Evolutionary conservation across 2,113 vertebrate genomes (phyloP).

Genomic region (Rhea americana): DNA sequence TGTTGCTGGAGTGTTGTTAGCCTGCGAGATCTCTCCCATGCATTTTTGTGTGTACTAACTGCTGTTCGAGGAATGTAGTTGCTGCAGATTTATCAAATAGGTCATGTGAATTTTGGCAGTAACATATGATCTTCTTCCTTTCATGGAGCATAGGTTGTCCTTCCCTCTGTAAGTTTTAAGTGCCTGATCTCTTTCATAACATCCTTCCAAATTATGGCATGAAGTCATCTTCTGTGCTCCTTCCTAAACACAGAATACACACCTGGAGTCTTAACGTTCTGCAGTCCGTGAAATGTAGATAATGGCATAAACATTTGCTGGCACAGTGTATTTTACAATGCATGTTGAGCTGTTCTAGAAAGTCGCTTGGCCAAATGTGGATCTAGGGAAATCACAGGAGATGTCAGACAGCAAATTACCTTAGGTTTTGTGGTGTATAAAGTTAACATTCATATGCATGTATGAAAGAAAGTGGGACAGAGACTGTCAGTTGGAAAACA

Average conservation of each 20-base stretch:
- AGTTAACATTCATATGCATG: background rate
- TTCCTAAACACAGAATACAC: background rate
- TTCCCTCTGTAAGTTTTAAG: background rate
- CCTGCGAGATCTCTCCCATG: background rate
- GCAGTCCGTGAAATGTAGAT: background rate
- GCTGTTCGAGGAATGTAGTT: background rate
- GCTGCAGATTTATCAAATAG: constrained; percentile 20
- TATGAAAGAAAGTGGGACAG: background rate
- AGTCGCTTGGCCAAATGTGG: background rate
- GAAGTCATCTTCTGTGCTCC: background rate
- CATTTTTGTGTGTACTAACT: background rate
- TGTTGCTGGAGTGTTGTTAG: background rate
- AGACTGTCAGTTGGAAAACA: background rate
- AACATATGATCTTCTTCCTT: constrained; percentile 27
- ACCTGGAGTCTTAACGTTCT: background rate
- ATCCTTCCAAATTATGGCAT: background rate
- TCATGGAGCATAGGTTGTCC: background rate
- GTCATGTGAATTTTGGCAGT: constrained; percentile 27
- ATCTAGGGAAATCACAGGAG: background rate
- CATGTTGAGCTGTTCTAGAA: background rate
- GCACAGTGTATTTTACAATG: rapidly evolving
- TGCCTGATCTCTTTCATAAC: constrained; percentile 5
- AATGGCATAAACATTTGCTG: background rate
- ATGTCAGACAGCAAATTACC: background rate
- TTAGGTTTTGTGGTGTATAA: rapidly evolving